phyloP scores from a whole-genome alignment of 2,113 vertebrate genomes.

The Danionella cerebrum region DNA sequence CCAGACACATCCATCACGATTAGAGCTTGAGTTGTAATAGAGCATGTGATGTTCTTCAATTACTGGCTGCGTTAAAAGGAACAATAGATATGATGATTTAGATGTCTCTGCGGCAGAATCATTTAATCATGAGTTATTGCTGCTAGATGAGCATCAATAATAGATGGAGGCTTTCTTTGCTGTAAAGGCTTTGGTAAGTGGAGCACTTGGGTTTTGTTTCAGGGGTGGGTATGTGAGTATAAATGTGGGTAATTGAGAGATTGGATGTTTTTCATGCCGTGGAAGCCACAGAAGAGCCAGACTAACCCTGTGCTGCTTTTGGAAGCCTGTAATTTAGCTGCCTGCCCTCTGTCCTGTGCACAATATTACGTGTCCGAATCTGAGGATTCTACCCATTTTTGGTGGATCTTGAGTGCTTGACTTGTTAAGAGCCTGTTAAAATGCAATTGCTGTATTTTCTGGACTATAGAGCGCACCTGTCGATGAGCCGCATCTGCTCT shows the following conservation, averaged over 20 bases:
- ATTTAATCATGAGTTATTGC: background rate
- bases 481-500: no score
- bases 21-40: conserved; percentile 5
- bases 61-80: conserved; percentile 9
- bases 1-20: background rate
- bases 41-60: conserved; percentile 32
- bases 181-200: background rate
- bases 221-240: conserved; percentile 35
- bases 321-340: conserved; percentile 40
- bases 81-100: background rate
- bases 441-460: no score
- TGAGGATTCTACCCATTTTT: background rate
- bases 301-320: conserved; percentile 14
- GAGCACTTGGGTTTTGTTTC: background rate
- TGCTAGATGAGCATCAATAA: background rate
- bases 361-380: background rate
- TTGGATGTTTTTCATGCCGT: conserved; percentile 29
- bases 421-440: no score
- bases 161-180: background rate
- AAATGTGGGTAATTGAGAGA: conserved; percentile 29
- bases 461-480: no score
- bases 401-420: no score
- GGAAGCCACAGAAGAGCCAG: conserved; percentile 20
- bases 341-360: conserved; percentile 30
- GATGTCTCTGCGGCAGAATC: background rate